Evolutionary conservation across 2,797 vertebrate genomes (phyloP), one percentile per base, ranked within the genome.

Genomic region (Megaceryle alcyon): DNA sequence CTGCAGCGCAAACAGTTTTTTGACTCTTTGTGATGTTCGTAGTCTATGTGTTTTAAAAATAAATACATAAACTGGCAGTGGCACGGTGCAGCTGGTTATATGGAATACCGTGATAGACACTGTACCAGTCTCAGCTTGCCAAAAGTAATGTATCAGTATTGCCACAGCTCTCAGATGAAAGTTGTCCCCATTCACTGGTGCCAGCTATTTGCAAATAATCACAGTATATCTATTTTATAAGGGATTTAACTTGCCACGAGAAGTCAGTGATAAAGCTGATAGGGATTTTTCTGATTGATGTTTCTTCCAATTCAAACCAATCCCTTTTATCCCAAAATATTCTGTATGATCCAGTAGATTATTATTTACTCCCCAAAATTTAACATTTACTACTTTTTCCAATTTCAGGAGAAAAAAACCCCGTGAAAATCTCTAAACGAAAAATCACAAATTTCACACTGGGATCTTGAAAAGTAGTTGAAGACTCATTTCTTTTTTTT

Each of bases 21-120:
- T 79, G 28, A 86, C 54, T 79, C 22, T 78, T 57, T 82, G 70
- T 33, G 20, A 56, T 72, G 29, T 51, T 86, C 37, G 14, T 56
- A 61, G 56, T 79, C 33, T 68, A 64, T 65, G 46, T 43, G 51
- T 92, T 95, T 90, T 71, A 88, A 86, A 97, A 94, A 94, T 76
- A 91, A 95, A 84, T 33, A 65, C 48, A 54, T 83, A 65, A 88
- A 73, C 46, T 95, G 90, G 80, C 92, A 95, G 54, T 60, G 63
- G 15, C 39, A 90, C 35, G 51, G 28, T 31, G 54, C 92, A 95
- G 85, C 83, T 95, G 94, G 49, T 54, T 76, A 21, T 21, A 29
- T n/a, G 77, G 70, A 65, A 59, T 33, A 65, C 17, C 2, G 3
- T 26, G 57, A 64, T 76, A 90, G 80, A 88, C 85, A 86, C 61